Evolutionary conservation across 2,888 invertebrate species (phyloP), one percentile per base, ranked within the genome.

Genomic region (Diploptera punctata): DNA sequence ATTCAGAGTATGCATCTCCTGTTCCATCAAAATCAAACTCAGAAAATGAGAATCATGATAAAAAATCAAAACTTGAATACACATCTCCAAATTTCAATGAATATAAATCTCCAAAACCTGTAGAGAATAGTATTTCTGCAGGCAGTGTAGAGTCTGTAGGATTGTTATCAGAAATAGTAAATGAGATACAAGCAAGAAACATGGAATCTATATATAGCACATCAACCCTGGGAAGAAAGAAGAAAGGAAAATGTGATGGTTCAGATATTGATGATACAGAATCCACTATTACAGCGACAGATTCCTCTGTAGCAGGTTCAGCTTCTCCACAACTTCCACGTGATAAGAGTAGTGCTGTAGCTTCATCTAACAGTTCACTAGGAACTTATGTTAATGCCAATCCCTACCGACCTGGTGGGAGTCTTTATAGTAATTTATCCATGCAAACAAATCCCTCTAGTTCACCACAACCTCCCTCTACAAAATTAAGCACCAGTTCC

Each of bases 181-280:
- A 90, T 54, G 95, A 95, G 82, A 95, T 95, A 78, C 93, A 95
- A 78, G 92, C 91, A 78, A 86, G 94, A 38, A 95, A 95, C 80
- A 91, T 93, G 44, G 94, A 95, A 78, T 94, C 94, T 0, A 94
- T 95, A 77, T 95, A 95, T 80, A 93, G 94, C 0, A 91, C 92
- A 0, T 90, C 92, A 1, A 92, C 91, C 0, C 81, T 93, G 1
- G 86, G 88, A 0, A 84, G 89, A 71, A 90, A 89, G 78, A 88
- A 89, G 78, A 87, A 87, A 75, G 83, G 82, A 67, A 87, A 87
- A 76, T 83, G 82, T 65, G 69, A 73, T 19, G 80, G 78, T 71
- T 83, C 82, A 80, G 57, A 81, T 77, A 73, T 83, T 82, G 62
- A 83, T 83, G 80, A 77, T 33, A 76, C 19, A 29, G 47, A 21